phyloP scores from a whole-genome alignment of 2,888 invertebrate species.

The Drosophila lutescens region DNA sequence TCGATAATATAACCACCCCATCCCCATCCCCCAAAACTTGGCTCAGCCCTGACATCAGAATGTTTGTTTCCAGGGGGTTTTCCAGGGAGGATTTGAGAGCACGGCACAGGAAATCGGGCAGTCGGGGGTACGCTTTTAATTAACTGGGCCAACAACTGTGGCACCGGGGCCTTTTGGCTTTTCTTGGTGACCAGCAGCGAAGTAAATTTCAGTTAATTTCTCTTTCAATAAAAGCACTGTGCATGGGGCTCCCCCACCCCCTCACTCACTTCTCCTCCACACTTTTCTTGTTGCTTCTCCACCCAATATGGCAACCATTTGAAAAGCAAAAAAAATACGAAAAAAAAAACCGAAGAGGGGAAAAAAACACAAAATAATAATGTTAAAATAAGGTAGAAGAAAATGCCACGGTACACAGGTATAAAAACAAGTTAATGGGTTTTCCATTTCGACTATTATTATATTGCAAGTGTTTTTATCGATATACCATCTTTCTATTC shows the following conservation, averaged over 20 bases:
- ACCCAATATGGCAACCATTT: conserved; percentile 39
- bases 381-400: conserved; percentile 54
- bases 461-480: too few relatives aligned
- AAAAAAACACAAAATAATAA: conserved; percentile 34
- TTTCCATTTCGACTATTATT: not conserved
- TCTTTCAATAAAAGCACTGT: conserved; percentile 68
- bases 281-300: conserved; percentile 13
- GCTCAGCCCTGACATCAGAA: conserved; percentile 22
- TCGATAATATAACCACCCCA: conserved; percentile 23
- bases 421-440: not conserved
- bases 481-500: too few relatives aligned
- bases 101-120: not conserved
- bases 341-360: not conserved
- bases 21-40: not conserved
- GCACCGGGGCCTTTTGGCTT: conserved; percentile 46
- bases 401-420: conserved; percentile 1
- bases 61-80: conserved; percentile 4
- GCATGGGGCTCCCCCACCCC: not conserved
- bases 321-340: not conserved
- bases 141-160: conserved; percentile 73
- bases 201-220: conserved; percentile 74
- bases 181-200: conserved; percentile 52
- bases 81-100: conserved; percentile 4
- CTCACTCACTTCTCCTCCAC: not conserved
- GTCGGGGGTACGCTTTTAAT: conserved; percentile 54